Conservation (phyloP, 2,797 vertebrate species). For the Delichon dasypus region DNA sequence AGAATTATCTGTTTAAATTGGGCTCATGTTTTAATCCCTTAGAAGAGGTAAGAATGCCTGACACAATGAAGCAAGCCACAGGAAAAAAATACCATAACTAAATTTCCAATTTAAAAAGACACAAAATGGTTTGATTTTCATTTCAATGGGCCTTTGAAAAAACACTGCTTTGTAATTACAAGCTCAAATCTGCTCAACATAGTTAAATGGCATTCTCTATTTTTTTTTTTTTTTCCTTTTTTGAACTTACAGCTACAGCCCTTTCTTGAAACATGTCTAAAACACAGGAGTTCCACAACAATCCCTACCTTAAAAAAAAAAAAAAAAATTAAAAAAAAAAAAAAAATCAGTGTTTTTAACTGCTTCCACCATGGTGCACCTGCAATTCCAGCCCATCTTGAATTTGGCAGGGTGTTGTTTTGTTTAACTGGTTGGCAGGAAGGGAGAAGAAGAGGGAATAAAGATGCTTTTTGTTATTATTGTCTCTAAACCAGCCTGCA, state of each 20-base stretch:
- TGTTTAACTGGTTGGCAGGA: background rate
- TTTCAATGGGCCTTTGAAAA: background rate
- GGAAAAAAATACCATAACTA: background rate
- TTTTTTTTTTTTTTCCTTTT: background rate
- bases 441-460: background rate
- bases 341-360: background rate
- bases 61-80: background rate
- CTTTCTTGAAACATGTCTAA: background rate
- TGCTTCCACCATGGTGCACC: background rate
- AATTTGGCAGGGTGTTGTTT: rapidly evolving
- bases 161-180: background rate
- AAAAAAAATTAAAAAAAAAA: too few relatives aligned
- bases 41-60: background rate
- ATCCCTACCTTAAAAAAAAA: background rate
- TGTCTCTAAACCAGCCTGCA: background rate
- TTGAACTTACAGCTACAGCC: background rate
- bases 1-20: background rate
- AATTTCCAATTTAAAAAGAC: background rate
- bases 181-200: background rate
- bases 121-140: background rate
- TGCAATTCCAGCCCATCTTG: background rate
- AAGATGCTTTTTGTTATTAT: background rate
- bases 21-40: conserved; percentile 2
- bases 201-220: background rate
- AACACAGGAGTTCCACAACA: background rate